Base-by-base conservation (phyloP, 1,140 invertebrate species). In the Nixonia krombeini region DNA sequence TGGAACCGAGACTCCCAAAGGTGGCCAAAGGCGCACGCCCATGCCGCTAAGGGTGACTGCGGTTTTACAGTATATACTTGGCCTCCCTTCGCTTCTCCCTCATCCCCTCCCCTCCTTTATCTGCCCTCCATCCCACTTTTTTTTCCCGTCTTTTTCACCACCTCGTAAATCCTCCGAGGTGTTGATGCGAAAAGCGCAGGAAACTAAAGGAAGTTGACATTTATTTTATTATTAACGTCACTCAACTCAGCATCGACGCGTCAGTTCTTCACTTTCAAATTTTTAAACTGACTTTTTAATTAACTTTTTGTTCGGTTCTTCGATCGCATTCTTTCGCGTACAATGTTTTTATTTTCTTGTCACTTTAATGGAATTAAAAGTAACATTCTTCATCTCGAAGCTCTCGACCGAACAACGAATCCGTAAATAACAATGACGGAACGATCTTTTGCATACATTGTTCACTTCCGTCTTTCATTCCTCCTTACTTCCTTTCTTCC, bases 21-120 rank as follows among this genome's bases (percentile, higher is more conserved):
- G 46, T 61, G 61, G 59, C 51, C 55, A 70, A 70, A 64, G 55
- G 46, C 67, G 61, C 56, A 70, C 67, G 67, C 67, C 67, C 67
- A 64, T 61, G 51, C 63, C 51, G 59, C 65, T 37, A 41, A 58
- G 65, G 53, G 63, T 57, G 53, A 57, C 53, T 56, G 62, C 70
- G 65, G 63, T 70, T 67, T 58, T n/a, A n/a, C n/a, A 46, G 55
- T 73, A 52, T 59, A 55, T 62, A 63, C 67, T 52, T 67, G n/a
- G 55, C 42, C 57, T 56, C 44, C 55, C 59, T 46, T 53, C 56
- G 28, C 41, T 57, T 61, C 37, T 52, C 55, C 64, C 57, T 64
- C 55, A 41, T 37, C 15, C 31, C 26, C 46, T 45, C 15, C 26
- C 12, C 31, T 17, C 6, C 9, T 50, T 41, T 17, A 16, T 18